These are phyloP conservation scores for Eurytoma californica DNA, from an alignment of 2,888 invertebrate species.

Conservation along the genomic window DNA sequence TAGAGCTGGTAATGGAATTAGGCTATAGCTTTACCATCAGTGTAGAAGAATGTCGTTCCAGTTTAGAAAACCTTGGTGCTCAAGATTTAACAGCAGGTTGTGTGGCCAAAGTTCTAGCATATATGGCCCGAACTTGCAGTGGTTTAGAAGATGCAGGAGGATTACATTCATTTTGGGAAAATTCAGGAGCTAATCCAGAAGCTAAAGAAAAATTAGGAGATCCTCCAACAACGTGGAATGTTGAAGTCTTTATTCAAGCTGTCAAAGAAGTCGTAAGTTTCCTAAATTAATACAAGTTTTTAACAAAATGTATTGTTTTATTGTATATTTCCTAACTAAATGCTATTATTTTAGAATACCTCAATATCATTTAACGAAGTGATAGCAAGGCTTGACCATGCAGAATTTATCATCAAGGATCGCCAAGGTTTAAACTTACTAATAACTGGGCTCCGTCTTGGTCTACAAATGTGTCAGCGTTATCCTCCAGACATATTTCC, in stretches of 20 bases:
- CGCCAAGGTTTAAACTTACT: constrained; percentile 89
- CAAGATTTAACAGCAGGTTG: constrained; percentile 89
- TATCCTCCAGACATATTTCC: constrained; percentile 87
- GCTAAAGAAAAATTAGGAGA: constrained; percentile 71
- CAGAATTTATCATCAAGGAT: constrained; percentile 92
- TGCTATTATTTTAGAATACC: constrained; percentile 76
- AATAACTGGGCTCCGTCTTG: constrained; percentile 87
- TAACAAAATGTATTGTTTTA: background rate
- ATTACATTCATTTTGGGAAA: constrained; percentile 77
- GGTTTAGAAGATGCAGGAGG: constrained; percentile 81
- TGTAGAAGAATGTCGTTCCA: constrained; percentile 91
- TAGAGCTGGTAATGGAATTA: constrained; percentile 93
- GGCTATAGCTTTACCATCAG: constrained; percentile 92
- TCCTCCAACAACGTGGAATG: constrained; percentile 86
- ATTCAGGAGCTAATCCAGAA: constrained; percentile 78
- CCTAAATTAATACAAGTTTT: constrained; percentile 10
- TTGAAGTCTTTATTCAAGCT: constrained; percentile 94
- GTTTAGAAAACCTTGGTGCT: constrained; percentile 87
- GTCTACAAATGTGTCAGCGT: constrained; percentile 84
- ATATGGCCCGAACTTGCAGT: constrained; percentile 90
- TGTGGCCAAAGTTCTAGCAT: constrained; percentile 89
- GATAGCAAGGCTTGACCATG: constrained; percentile 92
- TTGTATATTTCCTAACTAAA: constrained; percentile 7
- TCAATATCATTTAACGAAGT: constrained; percentile 95
- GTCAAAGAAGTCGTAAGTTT: constrained; percentile 87